Conservation (phyloP, 1,140 invertebrate species). For the Musca domestica region DNA sequence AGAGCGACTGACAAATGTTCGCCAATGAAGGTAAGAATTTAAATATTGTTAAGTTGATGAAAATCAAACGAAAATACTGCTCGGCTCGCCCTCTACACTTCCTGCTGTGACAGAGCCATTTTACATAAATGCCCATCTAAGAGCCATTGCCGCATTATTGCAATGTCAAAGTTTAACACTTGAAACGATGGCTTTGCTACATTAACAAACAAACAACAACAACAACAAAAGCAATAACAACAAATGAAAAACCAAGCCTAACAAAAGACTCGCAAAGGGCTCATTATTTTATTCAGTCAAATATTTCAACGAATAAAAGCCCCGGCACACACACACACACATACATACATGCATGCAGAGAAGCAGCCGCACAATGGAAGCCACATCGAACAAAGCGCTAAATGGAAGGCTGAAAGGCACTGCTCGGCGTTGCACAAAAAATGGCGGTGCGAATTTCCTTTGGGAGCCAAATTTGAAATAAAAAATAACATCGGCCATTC, state of each 20-base stretch:
- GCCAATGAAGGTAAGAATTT: too few species aligned
- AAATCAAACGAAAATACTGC: too few species aligned
- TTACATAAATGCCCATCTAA: not conserved
- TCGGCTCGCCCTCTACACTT: too few species aligned
- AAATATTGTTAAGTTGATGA: too few species aligned
- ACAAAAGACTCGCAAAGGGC: slow-evolving; percentile 17
- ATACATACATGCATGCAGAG: too few species aligned
- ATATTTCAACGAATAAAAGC: slow-evolving; percentile 8
- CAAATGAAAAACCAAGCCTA: slow-evolving; percentile 1
- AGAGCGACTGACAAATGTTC: too few species aligned
- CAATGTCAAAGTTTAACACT: slow-evolving; percentile 23
- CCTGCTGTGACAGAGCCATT: too few species aligned
- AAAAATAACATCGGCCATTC: not conserved
- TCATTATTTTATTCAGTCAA: slow-evolving; percentile 20
- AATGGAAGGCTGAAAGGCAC: not conserved
- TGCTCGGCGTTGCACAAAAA: slow-evolving; percentile 2
- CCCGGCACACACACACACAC: not conserved
- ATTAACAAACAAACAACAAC: not conserved
- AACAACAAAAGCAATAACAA: too few species aligned
- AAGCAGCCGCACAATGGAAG: not conserved
- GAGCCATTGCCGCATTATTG: slow-evolving; percentile 12
- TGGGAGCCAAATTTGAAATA: not conserved
- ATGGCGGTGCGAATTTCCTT: slow-evolving; percentile 24
- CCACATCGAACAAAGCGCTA: slow-evolving; percentile 8
- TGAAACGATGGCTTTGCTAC: not conserved